Evolutionary conservation across 1,140 invertebrate genomes (phyloP).

Genomic region (Papilio polytes): DNA sequence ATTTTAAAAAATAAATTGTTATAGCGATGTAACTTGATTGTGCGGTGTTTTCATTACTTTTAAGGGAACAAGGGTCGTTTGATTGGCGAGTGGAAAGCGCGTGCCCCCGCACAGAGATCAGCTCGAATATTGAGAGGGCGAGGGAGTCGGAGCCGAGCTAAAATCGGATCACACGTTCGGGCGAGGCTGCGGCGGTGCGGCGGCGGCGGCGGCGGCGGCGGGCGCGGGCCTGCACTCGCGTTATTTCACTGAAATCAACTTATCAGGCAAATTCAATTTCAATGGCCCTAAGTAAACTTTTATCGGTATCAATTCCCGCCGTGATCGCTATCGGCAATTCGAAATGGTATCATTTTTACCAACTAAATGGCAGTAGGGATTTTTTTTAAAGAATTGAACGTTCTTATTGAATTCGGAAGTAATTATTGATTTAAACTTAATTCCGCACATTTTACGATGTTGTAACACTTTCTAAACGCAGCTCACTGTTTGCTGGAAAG

Average conservation of each 20-base stretch:
- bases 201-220: conserved; percentile 10
- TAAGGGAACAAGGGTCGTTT: conserved; percentile 19
- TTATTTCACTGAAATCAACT: conserved; percentile 75
- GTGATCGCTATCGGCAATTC: conserved; percentile 29
- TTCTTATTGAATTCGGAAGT: not conserved
- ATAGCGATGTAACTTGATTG: not conserved
- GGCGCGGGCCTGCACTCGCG: conserved; percentile 46
- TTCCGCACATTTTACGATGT: not conserved
- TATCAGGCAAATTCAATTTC: conserved; percentile 76
- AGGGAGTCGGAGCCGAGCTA: conserved; percentile 66
- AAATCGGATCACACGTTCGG: conserved; percentile 81
- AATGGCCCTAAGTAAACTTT: conserved; percentile 71
- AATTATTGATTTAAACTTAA: not conserved
- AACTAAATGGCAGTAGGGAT: not conserved
- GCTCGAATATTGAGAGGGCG: conserved; percentile 78
- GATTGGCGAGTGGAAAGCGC: conserved; percentile 21
- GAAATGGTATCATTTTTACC: not conserved
- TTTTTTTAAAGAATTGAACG: not conserved
- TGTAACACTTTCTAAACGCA: not conserved
- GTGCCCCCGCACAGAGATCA: conserved; percentile 49
- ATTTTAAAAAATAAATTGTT: not conserved
- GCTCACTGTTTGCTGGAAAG: too few species aligned
- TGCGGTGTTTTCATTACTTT: conserved; percentile 15
- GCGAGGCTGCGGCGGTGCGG: conserved; percentile 44
- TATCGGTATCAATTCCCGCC: conserved; percentile 59